These are phyloP conservation scores for Hyposoter dolosus DNA, from an alignment of 2,888 invertebrate species.

Conservation along the genomic window DNA sequence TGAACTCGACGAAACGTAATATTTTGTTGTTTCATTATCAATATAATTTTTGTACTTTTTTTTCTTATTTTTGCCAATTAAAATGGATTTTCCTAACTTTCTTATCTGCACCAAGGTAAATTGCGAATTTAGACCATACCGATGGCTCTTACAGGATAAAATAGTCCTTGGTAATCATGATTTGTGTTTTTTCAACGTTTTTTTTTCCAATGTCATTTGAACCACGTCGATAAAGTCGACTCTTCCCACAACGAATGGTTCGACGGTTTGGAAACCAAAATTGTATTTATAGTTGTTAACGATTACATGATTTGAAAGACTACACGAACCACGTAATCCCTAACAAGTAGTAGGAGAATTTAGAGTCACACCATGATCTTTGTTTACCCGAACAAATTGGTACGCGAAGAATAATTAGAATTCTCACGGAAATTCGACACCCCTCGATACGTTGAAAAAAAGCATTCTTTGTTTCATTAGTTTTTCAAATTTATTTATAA, in stretches of 20 bases:
- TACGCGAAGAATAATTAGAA: background rate
- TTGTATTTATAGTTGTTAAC: conserved; percentile 65
- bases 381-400: conserved; percentile 20
- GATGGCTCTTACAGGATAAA: conserved; percentile 6
- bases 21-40: conserved; percentile 44
- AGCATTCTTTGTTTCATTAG: conserved; percentile 21
- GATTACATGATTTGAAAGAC: conserved; percentile 59
- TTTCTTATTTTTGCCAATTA: conserved; percentile 63
- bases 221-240: conserved; percentile 35
- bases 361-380: conserved; percentile 37
- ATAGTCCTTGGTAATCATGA: conserved; percentile 23
- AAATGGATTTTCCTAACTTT: conserved; percentile 28
- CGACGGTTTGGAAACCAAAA: conserved; percentile 23
- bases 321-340: conserved; percentile 56
- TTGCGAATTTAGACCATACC: conserved; percentile 11
- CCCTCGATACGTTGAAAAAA: conserved; percentile 31
- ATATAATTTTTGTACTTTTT: conserved; percentile 63
- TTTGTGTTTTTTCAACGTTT: conserved; percentile 12
- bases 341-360: conserved; percentile 30
- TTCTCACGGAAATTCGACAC: background rate
- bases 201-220: conserved; percentile 20
- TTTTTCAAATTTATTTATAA: conserved; percentile 35
- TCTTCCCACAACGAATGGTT: conserved; percentile 8
- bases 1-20: conserved; percentile 51
- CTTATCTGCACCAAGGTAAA: conserved; percentile 1